phyloP scores from a whole-genome alignment of 2,888 invertebrate species.

The Notodonta dromedarius region DNA sequence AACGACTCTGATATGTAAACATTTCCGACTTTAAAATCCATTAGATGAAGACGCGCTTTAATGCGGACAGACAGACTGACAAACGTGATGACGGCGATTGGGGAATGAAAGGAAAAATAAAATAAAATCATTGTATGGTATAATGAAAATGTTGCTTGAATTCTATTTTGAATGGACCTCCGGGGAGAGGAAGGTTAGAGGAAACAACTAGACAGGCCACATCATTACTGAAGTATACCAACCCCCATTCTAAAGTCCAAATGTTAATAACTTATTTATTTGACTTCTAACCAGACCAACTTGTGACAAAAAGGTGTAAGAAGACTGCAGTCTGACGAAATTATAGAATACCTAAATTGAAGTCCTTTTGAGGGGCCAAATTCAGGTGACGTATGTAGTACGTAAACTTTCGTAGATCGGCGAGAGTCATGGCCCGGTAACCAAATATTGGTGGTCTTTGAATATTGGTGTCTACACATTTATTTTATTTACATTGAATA shows the following conservation, averaged over 20 bases:
- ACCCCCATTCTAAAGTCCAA: background rate
- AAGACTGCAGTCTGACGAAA: too few relatives aligned
- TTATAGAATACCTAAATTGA: too few relatives aligned
- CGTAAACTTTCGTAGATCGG: too few relatives aligned
- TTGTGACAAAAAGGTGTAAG: too few relatives aligned
- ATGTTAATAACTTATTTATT: too few relatives aligned
- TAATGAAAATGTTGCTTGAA: constrained; percentile 18
- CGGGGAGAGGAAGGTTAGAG: constrained; percentile 3
- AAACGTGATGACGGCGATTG: constrained; percentile 42
- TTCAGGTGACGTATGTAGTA: too few relatives aligned
- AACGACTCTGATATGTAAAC: constrained; percentile 52
- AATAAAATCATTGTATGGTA: constrained; percentile 1
- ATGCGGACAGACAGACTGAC: constrained; percentile 60
- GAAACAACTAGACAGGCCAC: constrained; percentile 22
- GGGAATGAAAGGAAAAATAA: constrained; percentile 2
- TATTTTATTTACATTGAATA: too few relatives aligned
- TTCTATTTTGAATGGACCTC: constrained; percentile 15
- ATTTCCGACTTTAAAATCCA: constrained; percentile 58
- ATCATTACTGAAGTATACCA: background rate
- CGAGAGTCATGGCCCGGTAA: too few relatives aligned
- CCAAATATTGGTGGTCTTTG: too few relatives aligned
- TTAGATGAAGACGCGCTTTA: constrained; percentile 62
- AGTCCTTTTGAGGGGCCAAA: too few relatives aligned
- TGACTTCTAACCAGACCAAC: too few relatives aligned
- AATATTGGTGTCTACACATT: too few relatives aligned